Percentiles rank a stretch among this genome's conserved stretches.
phyloP scores from a whole-genome alignment of 1,140 invertebrate genomes.

The Carposina sasakii region DNA sequence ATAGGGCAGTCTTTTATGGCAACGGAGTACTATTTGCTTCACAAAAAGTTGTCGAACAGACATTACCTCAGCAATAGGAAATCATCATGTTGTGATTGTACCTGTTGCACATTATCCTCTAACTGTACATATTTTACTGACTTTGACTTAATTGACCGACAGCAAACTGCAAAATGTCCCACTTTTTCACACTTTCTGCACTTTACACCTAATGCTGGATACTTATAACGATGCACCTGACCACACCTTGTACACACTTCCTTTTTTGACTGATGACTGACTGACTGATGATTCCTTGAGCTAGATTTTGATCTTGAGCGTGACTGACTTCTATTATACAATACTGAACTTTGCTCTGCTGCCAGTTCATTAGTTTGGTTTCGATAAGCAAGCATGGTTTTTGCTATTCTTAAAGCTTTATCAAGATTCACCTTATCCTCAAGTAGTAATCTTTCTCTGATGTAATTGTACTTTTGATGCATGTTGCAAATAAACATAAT shows the following conservation, averaged over 20 bases:
- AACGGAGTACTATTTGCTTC: too few species aligned
- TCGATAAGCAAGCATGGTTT: conserved; percentile 14
- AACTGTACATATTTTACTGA: conserved; percentile 8
- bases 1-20: too few species aligned
- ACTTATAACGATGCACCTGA: conserved; percentile 9
- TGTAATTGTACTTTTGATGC: conserved; percentile 17
- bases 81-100: neutral
- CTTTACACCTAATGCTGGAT: neutral
- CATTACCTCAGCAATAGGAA: too few species aligned
- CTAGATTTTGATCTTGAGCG: conserved; percentile 16
- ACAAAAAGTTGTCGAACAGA: too few species aligned
- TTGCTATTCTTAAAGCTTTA: conserved; percentile 23
- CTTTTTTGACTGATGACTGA: conserved; percentile 22
- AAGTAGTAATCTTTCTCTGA: conserved; percentile 28
- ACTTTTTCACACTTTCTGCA: conserved; percentile 4
- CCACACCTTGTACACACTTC: conserved; percentile 15
- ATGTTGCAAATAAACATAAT: conserved; percentile 18
- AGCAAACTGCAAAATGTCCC: conserved; percentile 6
- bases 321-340: conserved; percentile 2
- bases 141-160: conserved; percentile 3
- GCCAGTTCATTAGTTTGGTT: conserved; percentile 18
- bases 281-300: conserved; percentile 17
- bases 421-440: conserved; percentile 26
- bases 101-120: neutral
- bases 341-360: conserved; percentile 12